Percentiles rank a stretch among this genome's conserved stretches.
Evolutionary conservation across 2,888 invertebrate species (phyloP).

Genomic region (Cheilosia impressa): DNA sequence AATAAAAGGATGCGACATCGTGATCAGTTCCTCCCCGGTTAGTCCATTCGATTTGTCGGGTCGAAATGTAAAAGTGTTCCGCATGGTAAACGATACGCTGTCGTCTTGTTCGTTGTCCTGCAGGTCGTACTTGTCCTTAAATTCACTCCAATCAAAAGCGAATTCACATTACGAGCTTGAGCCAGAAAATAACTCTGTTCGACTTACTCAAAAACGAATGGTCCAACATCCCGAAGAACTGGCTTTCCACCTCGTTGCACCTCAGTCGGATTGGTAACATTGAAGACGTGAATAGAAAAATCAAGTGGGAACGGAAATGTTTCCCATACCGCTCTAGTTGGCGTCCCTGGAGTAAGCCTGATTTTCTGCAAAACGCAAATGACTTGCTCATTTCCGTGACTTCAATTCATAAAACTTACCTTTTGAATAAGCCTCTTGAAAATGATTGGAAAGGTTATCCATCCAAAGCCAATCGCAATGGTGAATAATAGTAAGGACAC

Average conservation of each 20-base stretch:
- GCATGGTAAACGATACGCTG: slow-evolving; percentile 88
- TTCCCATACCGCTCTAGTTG: slow-evolving; percentile 90
- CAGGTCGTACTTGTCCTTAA: slow-evolving; percentile 90
- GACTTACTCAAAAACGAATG: slow-evolving; percentile 92
- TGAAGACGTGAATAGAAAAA: slow-evolving; percentile 91
- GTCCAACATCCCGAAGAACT: slow-evolving; percentile 90
- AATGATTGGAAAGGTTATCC: slow-evolving; percentile 57
- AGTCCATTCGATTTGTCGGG: slow-evolving; percentile 86
- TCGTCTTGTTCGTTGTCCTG: slow-evolving; percentile 89
- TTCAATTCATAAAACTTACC: slow-evolving; percentile 27
- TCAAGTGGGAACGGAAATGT: slow-evolving; percentile 90
- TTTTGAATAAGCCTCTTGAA: slow-evolving; percentile 57
- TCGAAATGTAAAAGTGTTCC: slow-evolving; percentile 88
- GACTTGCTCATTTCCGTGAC: no score
- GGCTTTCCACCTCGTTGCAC: slow-evolving; percentile 89
- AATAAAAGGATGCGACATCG: slow-evolving; percentile 89
- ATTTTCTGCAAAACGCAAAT: slow-evolving; percentile 73
- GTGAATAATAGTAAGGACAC: slow-evolving; percentile 35
- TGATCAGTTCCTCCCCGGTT: slow-evolving; percentile 89
- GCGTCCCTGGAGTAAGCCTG: slow-evolving; percentile 87
- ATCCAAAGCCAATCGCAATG: slow-evolving; percentile 59
- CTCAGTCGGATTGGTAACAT: slow-evolving; percentile 90
- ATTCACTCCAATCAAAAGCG: slow-evolving; percentile 85
- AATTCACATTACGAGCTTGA: background rate
- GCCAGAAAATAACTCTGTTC: background rate